Evolutionary conservation across 2,113 vertebrate genomes (phyloP).

Genomic region (Lethenteron camtschaticum): DNA sequence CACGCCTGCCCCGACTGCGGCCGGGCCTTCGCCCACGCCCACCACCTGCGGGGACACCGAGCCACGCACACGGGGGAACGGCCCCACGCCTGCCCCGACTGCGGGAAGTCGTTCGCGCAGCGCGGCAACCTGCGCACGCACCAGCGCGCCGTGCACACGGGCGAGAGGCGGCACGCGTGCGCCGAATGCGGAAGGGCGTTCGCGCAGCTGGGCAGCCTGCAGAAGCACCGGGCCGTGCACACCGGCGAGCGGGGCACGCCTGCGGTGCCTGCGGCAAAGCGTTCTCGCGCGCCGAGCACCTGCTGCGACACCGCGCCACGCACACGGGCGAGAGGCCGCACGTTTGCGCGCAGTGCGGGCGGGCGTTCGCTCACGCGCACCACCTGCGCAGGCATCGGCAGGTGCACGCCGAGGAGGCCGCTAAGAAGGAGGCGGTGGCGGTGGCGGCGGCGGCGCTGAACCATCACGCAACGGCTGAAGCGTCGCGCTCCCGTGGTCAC

Average conservation of each 20-base stretch:
- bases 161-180: conserved; percentile 46
- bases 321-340: conserved; percentile 17
- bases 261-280: conserved; percentile 21
- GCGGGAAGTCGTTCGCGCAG: conserved; percentile 45
- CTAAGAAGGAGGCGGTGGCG: neutral
- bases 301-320: conserved; percentile 2
- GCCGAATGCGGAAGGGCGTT: conserved; percentile 46
- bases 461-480: too few species aligned
- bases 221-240: conserved; percentile 14
- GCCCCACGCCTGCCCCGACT: conserved; percentile 39
- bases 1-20: conserved; percentile 18
- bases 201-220: conserved; percentile 45
- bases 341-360: conserved; percentile 18
- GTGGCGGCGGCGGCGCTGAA: too few species aligned
- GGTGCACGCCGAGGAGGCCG: conserved; percentile 9
- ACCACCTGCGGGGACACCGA: conserved; percentile 18
- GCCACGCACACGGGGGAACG: conserved; percentile 25
- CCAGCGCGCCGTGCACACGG: conserved; percentile 34
- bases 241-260: conserved; percentile 8
- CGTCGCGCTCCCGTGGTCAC: too few species aligned
- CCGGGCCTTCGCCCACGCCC: conserved; percentile 30
- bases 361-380: conserved; percentile 20
- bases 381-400: conserved; percentile 17
- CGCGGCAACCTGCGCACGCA: conserved; percentile 47
- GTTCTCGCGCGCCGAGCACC: conserved; percentile 8